Conservation (phyloP, 1,140 invertebrate species). For the Magallana ariakensis region DNA sequence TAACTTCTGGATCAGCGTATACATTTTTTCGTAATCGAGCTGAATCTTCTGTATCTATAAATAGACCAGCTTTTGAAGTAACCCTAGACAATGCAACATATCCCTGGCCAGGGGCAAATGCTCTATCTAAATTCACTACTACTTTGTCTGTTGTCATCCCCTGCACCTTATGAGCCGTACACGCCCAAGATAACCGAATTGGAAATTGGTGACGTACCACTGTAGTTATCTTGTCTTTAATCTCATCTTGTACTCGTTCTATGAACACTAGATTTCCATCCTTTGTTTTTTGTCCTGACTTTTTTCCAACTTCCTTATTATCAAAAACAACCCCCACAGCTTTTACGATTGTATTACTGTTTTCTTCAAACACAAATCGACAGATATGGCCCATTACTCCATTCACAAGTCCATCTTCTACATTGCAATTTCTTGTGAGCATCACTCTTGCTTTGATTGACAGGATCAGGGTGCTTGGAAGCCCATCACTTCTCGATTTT, state of each 20-base stretch:
- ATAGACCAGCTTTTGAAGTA: conserved; percentile 9
- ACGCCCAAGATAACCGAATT: conserved; percentile 39
- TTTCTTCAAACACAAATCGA: background rate
- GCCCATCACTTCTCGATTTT: background rate
- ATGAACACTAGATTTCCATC: background rate
- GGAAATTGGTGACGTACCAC: conserved; percentile 32
- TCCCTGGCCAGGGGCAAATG: conserved; percentile 33
- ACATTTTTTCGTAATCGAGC: background rate
- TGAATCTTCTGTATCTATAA: background rate
- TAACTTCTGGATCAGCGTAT: conserved; percentile 19
- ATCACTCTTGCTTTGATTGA: background rate
- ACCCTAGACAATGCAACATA: conserved; percentile 47
- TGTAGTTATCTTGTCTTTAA: background rate
- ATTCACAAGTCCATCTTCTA: conserved; percentile 49
- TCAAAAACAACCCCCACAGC: background rate
- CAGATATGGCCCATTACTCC: conserved; percentile 40
- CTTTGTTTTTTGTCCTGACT: background rate
- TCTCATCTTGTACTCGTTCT: conserved; percentile 11
- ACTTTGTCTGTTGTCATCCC: conserved; percentile 43
- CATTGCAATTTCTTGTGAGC: conserved; percentile 20
- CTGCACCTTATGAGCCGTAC: conserved; percentile 45
- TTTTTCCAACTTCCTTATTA: background rate
- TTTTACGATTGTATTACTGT: background rate
- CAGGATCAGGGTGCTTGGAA: background rate
- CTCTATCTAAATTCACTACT: conserved; percentile 29